A percentile compares a stretch with the other conserved stretches of the same genome.
Evolutionary conservation across 2,888 invertebrate species (phyloP).

Genomic region (Rhabditophanes sp.): DNA sequence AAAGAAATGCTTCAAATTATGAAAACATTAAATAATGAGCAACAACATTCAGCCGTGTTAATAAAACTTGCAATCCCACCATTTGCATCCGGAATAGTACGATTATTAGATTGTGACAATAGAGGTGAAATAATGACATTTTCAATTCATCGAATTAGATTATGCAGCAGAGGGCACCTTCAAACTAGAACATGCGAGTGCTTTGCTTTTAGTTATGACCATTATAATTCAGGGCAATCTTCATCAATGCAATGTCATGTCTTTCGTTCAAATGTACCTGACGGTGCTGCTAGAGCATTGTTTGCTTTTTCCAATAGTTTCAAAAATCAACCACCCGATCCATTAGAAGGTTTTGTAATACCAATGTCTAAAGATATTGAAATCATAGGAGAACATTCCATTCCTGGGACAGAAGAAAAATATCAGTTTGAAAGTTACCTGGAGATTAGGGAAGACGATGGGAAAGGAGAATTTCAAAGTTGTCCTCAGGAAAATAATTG

Average conservation of each 20-base stretch:
- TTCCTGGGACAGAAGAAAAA: conserved; percentile 47
- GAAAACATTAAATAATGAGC: conserved; percentile 58
- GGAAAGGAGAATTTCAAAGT: conserved; percentile 54
- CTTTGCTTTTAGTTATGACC: conserved; percentile 88
- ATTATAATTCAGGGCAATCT: conserved; percentile 50
- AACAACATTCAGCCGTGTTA: conserved; percentile 54
- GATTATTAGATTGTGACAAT: conserved; percentile 60
- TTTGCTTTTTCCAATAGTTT: conserved; percentile 82
- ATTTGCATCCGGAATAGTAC: conserved; percentile 74
- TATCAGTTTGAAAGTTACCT: conserved; percentile 76
- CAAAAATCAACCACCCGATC: conserved; percentile 53
- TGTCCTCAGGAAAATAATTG: conserved; percentile 47
- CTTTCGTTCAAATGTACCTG: conserved; percentile 56
- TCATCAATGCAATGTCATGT: conserved; percentile 88
- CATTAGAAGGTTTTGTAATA: conserved; percentile 3
- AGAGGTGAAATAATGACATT: conserved; percentile 71
- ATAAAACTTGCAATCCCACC: conserved; percentile 80
- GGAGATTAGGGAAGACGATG: conserved; percentile 78
- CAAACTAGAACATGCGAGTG: conserved; percentile 68
- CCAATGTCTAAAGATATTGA: neutral
- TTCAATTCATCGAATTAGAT: conserved; percentile 51
- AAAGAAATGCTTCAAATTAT: conserved; percentile 27
- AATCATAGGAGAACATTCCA: neutral
- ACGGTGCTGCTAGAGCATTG: conserved; percentile 49
- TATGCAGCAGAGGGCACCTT: conserved; percentile 75